Conservation (phyloP, 37 sponge, comb jelly and placozoan species). For the Haliclona indistincta region DNA sequence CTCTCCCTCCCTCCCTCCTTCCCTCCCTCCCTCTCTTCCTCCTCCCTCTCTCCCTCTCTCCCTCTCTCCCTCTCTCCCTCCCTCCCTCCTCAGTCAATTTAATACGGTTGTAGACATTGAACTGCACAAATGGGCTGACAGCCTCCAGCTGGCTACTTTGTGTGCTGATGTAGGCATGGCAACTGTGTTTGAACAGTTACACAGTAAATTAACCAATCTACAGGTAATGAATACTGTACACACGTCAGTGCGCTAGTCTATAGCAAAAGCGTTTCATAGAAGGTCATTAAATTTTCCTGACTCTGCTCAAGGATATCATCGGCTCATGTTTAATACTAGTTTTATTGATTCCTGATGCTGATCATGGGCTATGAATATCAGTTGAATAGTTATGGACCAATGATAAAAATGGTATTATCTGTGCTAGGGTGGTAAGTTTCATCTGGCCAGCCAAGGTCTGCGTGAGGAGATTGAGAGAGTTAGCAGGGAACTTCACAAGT, state of each 20-base stretch:
- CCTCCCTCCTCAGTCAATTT: constrained; percentile 53
- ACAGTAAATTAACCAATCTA: constrained; percentile 29
- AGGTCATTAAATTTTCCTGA: too few species aligned
- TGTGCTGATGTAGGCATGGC: constrained; percentile 77
- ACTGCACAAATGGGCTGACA: constrained; percentile 91
- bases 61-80: not conserved
- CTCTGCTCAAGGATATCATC: too few species aligned
- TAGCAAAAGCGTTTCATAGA: too few species aligned
- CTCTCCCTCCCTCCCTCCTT: too few species aligned
- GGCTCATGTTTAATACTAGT: too few species aligned
- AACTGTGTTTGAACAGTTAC: constrained; percentile 74
- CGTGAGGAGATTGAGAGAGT: constrained; percentile 73
- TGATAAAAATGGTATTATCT: not conserved
- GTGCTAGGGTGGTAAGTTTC: constrained; percentile 59
- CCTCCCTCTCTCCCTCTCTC: too few species aligned
- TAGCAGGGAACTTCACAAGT: constrained; percentile 56
- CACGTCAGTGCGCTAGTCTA: too few species aligned
- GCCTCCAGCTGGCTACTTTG: constrained; percentile 56
- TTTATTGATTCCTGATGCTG: too few species aligned
- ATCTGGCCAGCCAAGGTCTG: constrained; percentile 69
- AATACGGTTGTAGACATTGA: constrained; percentile 84
- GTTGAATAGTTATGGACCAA: too few species aligned
- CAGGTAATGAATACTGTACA: not conserved
- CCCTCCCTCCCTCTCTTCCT: not conserved
- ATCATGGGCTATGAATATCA: too few species aligned